A percentile compares a stretch with the other conserved stretches of the same genome.
These are phyloP conservation scores for Poecilia gillii DNA, from an alignment of 2,797 vertebrate species.

Conservation along the genomic window DNA sequence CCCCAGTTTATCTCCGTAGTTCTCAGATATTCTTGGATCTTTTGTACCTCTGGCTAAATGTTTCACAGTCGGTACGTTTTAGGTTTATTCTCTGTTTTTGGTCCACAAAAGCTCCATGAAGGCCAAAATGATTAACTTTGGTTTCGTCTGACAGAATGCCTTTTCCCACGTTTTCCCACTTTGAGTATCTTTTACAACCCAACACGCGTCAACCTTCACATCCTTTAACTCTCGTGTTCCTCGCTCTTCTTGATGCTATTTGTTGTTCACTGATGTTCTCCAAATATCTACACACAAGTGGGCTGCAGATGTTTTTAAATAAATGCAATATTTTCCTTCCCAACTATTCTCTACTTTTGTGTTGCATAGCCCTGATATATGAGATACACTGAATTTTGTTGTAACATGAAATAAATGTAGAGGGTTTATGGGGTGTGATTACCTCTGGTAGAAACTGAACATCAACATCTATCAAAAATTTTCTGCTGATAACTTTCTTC, in stretches of 20 bases:
- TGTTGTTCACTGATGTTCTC: neutral
- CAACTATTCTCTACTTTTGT: neutral
- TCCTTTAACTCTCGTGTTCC: neutral
- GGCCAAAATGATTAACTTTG: neutral
- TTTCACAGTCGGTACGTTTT: neutral
- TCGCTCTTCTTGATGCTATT: neutral
- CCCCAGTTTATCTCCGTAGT: no score
- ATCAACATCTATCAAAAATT: neutral
- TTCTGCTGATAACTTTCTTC: slow-evolving; percentile 35
- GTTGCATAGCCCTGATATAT: neutral
- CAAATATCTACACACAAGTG: neutral
- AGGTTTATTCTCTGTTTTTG: neutral
- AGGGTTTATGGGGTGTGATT: neutral
- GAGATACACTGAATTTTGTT: neutral
- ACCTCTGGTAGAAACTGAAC: neutral
- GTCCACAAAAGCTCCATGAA: neutral
- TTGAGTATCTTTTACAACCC: neutral
- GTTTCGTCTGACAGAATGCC: neutral
- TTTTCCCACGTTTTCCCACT: neutral
- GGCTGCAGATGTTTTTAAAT: neutral
- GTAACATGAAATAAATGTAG: neutral
- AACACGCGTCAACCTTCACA: neutral
- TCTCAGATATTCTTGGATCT: neutral
- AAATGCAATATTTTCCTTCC: neutral
- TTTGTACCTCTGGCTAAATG: neutral